Evolutionary conservation across 2,888 invertebrate species (phyloP).

Genomic region (Uloborus plumipes): DNA sequence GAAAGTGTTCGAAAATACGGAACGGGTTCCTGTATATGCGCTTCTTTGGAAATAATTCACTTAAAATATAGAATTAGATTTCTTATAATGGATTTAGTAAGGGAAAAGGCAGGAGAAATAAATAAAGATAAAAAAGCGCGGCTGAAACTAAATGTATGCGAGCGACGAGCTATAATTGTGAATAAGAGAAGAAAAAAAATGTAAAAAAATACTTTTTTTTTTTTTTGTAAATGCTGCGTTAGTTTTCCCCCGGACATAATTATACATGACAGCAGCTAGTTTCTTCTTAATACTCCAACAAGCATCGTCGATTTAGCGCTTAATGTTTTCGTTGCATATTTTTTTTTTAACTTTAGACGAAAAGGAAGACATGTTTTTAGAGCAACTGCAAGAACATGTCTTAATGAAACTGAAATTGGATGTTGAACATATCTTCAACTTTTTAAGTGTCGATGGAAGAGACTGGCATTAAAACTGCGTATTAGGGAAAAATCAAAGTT

Average conservation of each 20-base stretch:
- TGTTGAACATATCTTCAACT: slow-evolving; percentile 7
- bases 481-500: no score
- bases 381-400: slow-evolving; percentile 32
- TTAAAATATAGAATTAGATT: slow-evolving; percentile 65
- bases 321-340: slow-evolving; percentile 29
- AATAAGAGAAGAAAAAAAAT: slow-evolving; percentile 35
- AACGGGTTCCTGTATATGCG: slow-evolving; percentile 39
- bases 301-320: slow-evolving; percentile 39
- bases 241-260: slow-evolving; percentile 56
- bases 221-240: slow-evolving; percentile 33
- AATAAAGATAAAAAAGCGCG: slow-evolving; percentile 20
- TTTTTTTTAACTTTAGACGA: background rate
- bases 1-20: slow-evolving; percentile 34
- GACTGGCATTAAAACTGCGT: no score
- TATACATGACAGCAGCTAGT: slow-evolving; percentile 53
- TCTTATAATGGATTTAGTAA: slow-evolving; percentile 61
- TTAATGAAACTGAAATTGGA: slow-evolving; percentile 53
- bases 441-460: no score
- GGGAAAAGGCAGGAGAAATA: background rate
- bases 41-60: slow-evolving; percentile 58
- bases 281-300: slow-evolving; percentile 31
- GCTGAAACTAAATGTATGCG: slow-evolving; percentile 36
- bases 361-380: background rate
- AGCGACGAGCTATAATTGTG: slow-evolving; percentile 53
- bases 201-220: slow-evolving; percentile 25